Base-by-base conservation (phyloP, 2,113 vertebrate species). In the Oreotrochilus melanogaster region DNA sequence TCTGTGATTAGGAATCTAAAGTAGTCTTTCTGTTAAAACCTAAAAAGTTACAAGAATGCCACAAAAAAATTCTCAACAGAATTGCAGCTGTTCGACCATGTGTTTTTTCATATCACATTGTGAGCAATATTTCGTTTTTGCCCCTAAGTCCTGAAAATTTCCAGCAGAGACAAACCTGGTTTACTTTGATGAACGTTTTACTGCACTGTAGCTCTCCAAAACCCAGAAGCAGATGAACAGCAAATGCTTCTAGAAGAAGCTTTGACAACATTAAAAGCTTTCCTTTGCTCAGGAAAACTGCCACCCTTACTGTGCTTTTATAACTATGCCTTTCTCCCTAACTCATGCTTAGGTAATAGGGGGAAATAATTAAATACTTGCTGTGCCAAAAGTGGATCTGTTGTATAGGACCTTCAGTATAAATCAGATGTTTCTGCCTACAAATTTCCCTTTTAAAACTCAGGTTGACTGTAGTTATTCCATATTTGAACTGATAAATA, bases 241-340 rank as follows among this genome's bases (percentile, higher is more conserved):
- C 19, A 89, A 65, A 79, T 88, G 11, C 54, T 89, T 92, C 71
- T 37, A 39, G 88, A 87, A 67, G 80, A 60, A 86, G 50, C 56
- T 92, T 13, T 79, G 71, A 57, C 35, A 54, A 31, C 27, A 31
- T 65, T 42, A 79, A 78, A 60, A 89, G 15, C 66, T 91, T 89
- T 87, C 78, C 57, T 86, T 91, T 91, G 61, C 73, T 72, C 42
- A 57, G 78, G 50, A 82, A 82, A 91, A 57, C 48, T 69, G 35
- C 22, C 8, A 25, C n/a, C 15, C 39, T 93, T 10, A 11, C 37
- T 66, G 22, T 75, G 73, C 70, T 87, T 72, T n/a, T 14, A 42
- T 81, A 61, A 37, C 78, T 75, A 3, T 45, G 13, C n/a, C 56
- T 95, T 93, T 91, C 53, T 87, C 50, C 50, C 23, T 70, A 75